phyloP scores from a whole-genome alignment of 2,113 vertebrate genomes.

The Burhinus bistriatus region DNA sequence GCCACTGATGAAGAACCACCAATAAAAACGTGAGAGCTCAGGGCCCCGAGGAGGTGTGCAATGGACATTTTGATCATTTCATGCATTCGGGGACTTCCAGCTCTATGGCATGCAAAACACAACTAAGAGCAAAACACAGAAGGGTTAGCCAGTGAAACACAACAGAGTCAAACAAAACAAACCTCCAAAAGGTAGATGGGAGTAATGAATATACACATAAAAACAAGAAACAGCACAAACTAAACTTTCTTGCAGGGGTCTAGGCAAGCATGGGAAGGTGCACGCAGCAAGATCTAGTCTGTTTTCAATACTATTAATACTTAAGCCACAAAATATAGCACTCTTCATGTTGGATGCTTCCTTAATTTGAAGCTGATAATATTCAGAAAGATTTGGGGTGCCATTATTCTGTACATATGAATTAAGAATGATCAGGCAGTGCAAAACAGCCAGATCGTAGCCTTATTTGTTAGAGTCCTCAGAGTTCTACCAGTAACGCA shows the following conservation, averaged over 20 bases:
- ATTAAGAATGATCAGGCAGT: not conserved
- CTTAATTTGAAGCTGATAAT: not conserved
- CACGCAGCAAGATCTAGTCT: not conserved
- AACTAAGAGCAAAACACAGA: conserved; percentile 72
- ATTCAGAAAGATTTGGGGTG: not conserved
- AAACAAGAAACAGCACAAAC: not conserved
- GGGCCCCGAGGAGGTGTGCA: conserved; percentile 55
- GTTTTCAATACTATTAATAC: not conserved
- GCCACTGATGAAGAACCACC: conserved; percentile 53
- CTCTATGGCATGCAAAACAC: conserved; percentile 75
- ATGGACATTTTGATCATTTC: conserved; percentile 73
- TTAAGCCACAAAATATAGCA: not conserved
- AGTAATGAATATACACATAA: not conserved
- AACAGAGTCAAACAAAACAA: conserved; percentile 14
- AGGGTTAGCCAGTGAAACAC: conserved; percentile 45
- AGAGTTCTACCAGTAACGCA: not conserved
- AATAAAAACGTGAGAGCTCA: conserved; percentile 61
- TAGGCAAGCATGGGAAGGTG: conserved; percentile 33
- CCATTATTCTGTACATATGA: not conserved
- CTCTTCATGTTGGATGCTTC: not conserved
- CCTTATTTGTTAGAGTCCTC: not conserved
- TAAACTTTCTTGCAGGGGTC: not conserved
- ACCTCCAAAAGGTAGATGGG: not conserved
- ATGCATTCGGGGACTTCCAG: conserved; percentile 72
- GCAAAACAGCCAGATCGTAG: not conserved